Evolutionary conservation across 2,113 vertebrate species (phyloP).

Genomic region (Oryzias javanicus): DNA sequence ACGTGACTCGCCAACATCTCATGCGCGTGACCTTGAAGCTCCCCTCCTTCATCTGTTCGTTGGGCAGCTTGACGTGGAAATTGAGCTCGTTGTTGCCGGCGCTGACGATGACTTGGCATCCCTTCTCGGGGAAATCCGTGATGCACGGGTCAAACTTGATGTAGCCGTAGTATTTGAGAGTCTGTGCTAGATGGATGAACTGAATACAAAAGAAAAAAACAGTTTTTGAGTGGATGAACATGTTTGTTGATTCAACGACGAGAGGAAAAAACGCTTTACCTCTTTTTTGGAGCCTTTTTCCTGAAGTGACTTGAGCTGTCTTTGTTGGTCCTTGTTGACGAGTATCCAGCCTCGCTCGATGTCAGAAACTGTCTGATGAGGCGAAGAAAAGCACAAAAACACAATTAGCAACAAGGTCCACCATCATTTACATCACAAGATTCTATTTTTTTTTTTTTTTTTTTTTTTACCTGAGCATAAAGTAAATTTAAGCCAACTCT

Average conservation of each 20-base stretch:
- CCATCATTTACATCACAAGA: too few relatives aligned
- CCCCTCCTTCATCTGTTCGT: conserved; percentile 93
- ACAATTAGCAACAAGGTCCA: too few relatives aligned
- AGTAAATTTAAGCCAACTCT: conserved; percentile 91
- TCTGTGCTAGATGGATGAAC: conserved; percentile 95
- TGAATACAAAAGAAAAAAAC: conserved; percentile 36
- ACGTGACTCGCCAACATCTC: conserved; percentile 97
- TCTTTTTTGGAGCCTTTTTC: conserved; percentile 99
- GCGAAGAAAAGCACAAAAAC: conserved; percentile 10
- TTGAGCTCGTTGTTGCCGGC: conserved; percentile 98
- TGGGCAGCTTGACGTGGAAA: conserved; percentile 95
- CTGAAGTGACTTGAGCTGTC: conserved; percentile 96
- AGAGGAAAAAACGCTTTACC: conserved; percentile 63
- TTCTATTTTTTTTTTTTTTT: too few relatives aligned
- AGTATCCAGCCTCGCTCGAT: conserved; percentile 95
- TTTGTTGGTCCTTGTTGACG: conserved; percentile 95
- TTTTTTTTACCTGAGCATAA: conserved; percentile 87
- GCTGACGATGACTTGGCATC: conserved; percentile 93
- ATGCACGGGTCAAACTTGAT: conserved; percentile 96
- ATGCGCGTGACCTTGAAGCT: conserved; percentile 99
- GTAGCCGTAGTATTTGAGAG: conserved; percentile 95
- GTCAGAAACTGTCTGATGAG: conserved; percentile 89
- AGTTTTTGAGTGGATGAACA: conserved; percentile 18
- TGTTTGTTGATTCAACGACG: background rate
- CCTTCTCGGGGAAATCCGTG: conserved; percentile 97